Conservation (phyloP, 2,113 vertebrate genomes). For the Vidua macroura region DNA sequence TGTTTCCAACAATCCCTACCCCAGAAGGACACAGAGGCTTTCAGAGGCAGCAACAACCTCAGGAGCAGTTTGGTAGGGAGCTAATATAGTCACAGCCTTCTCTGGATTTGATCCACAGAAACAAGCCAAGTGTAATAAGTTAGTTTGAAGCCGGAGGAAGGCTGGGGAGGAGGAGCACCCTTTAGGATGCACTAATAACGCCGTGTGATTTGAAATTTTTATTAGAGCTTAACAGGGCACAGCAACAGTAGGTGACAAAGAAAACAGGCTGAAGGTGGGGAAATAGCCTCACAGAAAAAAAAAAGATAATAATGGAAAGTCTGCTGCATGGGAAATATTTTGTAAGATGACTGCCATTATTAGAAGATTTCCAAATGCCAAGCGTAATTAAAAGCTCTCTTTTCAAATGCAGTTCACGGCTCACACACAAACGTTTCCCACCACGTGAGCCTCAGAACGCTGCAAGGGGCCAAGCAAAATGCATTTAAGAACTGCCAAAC, state of each 20-base stretch:
- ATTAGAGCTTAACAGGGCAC: conserved; percentile 52
- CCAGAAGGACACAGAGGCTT: conserved; percentile 22
- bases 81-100: not conserved
- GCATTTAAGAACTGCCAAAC: conserved; percentile 60
- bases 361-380: conserved; percentile 47
- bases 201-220: conserved; percentile 38
- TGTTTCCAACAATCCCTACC: not conserved
- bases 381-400: conserved; percentile 62
- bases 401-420: conserved; percentile 61
- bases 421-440: conserved; percentile 44
- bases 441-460: conserved; percentile 54
- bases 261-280: conserved; percentile 22
- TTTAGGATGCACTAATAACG: conserved; percentile 34
- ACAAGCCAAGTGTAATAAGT: conserved; percentile 59
- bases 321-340: conserved; percentile 57
- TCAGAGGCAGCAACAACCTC: not conserved
- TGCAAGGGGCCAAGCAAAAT: conserved; percentile 51
- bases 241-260: conserved; percentile 58
- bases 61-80: conserved; percentile 9
- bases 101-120: conserved; percentile 18
- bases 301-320: not conserved
- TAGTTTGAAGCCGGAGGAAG: conserved; percentile 29
- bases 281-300: not conserved
- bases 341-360: conserved; percentile 49
- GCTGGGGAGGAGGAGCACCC: conserved; percentile 34